Conservation (phyloP, 2,113 vertebrate species). For the Phrynosoma blainvillii region DNA sequence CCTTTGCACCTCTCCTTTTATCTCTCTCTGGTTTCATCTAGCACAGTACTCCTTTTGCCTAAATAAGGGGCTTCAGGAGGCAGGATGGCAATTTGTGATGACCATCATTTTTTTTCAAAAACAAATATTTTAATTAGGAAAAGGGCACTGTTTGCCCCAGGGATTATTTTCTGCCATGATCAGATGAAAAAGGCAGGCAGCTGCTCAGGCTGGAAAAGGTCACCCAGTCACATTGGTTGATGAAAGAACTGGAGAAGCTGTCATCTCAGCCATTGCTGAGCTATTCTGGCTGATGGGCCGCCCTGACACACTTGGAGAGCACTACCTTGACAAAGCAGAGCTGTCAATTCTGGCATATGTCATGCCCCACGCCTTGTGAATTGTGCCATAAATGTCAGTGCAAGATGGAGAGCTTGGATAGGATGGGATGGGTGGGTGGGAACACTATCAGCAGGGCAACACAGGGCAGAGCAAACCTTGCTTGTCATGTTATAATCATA, state of each 20-base stretch:
- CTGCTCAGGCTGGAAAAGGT: slow-evolving; percentile 77
- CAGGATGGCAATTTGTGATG: slow-evolving; percentile 58
- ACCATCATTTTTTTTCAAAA: no score
- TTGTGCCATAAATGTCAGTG: slow-evolving; percentile 9
- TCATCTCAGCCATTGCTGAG: slow-evolving; percentile 65
- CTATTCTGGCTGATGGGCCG: slow-evolving; percentile 72
- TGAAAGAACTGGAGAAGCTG: slow-evolving; percentile 79
- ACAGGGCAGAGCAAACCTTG: neutral
- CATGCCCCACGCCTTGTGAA: slow-evolving; percentile 29
- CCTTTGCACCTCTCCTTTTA: no score
- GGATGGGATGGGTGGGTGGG: no score
- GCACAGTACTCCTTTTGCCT: neutral
- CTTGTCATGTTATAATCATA: neutral
- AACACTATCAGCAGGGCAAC: no score
- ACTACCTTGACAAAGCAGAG: slow-evolving; percentile 68
- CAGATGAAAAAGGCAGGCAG: slow-evolving; percentile 76
- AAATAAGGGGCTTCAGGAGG: neutral
- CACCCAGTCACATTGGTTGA: slow-evolving; percentile 74
- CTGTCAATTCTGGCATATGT: slow-evolving; percentile 67
- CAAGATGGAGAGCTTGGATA: slow-evolving; percentile 14
- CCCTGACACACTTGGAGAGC: slow-evolving; percentile 54
- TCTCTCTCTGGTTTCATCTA: fast-evolving
- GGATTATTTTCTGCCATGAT: slow-evolving; percentile 69
- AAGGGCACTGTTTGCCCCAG: slow-evolving; percentile 63
- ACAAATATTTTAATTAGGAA: slow-evolving; percentile 59